These are phyloP conservation scores for Oxygymnocypris stewartii DNA, from an alignment of 2,113 vertebrate species.

Conservation along the genomic window DNA sequence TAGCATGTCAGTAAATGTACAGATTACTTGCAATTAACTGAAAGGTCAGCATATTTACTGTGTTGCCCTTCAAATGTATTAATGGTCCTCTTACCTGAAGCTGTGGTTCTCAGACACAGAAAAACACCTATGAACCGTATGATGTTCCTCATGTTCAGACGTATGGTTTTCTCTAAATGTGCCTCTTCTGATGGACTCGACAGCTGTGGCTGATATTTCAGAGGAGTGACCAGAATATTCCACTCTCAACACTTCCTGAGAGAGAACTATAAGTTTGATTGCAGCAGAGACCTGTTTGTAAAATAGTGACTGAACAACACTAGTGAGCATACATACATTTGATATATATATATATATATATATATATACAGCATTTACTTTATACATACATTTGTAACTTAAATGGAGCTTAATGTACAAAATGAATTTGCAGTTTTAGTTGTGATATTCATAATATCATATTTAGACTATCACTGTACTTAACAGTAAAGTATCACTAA, in stretches of 20 bases:
- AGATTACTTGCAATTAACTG: not conserved
- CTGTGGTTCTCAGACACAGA: conserved; percentile 57
- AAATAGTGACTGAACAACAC: no score
- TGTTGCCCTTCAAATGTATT: not conserved
- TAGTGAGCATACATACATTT: no score
- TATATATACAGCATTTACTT: not conserved
- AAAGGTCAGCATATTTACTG: not conserved
- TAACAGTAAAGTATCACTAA: not conserved
- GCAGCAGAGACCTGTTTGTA: not conserved
- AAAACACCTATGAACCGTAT: conserved; percentile 55
- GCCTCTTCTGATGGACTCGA: conserved; percentile 6
- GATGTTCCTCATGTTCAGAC: conserved; percentile 64
- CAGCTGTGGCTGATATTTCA: conserved; percentile 3
- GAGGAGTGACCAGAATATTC: conserved; percentile 52
- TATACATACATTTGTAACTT: not conserved
- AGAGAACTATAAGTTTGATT: conserved; percentile 3
- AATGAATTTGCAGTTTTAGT: not conserved
- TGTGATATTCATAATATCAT: not conserved
- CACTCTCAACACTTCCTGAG: conserved; percentile 56
- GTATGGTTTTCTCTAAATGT: conserved; percentile 31
- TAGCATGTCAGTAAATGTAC: not conserved
- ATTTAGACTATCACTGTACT: not conserved
- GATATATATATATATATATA: not conserved
- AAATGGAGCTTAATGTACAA: not conserved
- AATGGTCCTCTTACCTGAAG: conserved; percentile 65